Evolutionary conservation across 2,888 invertebrate genomes (phyloP).

Genomic region (Drosophila neutralis): DNA sequence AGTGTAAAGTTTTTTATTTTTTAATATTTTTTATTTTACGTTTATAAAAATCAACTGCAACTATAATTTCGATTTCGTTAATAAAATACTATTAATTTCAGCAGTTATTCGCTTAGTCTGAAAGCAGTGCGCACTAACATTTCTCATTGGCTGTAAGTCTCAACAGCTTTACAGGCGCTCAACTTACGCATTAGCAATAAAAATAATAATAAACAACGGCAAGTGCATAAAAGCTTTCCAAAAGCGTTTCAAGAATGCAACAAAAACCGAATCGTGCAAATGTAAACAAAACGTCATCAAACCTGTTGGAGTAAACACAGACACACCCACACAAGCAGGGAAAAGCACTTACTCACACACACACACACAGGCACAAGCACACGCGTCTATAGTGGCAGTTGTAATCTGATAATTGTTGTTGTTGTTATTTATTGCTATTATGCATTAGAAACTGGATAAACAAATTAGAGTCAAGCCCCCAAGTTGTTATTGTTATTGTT

Average conservation of each 20-base stretch:
- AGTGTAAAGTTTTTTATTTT: too few species aligned
- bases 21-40: background rate
- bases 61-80: background rate
- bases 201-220: background rate
- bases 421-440: slow-evolving; percentile 22
- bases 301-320: slow-evolving; percentile 29
- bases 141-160: slow-evolving; percentile 33
- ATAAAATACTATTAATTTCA: background rate
- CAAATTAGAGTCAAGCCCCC: slow-evolving; percentile 69
- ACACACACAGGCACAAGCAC: background rate
- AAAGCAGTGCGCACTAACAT: slow-evolving; percentile 9
- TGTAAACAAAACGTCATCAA: slow-evolving; percentile 76
- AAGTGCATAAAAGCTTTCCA: slow-evolving; percentile 33
- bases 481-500: slow-evolving; percentile 14
- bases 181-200: slow-evolving; percentile 18
- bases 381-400: background rate
- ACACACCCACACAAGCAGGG: slow-evolving; percentile 2
- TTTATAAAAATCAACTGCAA: background rate
- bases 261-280: slow-evolving; percentile 22
- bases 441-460: slow-evolving; percentile 58
- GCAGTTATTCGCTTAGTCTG: background rate
- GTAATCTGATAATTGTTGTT: slow-evolving; percentile 18
- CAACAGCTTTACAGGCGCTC: slow-evolving; percentile 21
- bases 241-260: slow-evolving; percentile 38
- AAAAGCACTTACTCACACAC: slow-evolving; percentile 5